These are phyloP conservation scores for Platysternon megacephalum DNA, from an alignment of 2,113 vertebrate genomes.

Conservation along the genomic window DNA sequence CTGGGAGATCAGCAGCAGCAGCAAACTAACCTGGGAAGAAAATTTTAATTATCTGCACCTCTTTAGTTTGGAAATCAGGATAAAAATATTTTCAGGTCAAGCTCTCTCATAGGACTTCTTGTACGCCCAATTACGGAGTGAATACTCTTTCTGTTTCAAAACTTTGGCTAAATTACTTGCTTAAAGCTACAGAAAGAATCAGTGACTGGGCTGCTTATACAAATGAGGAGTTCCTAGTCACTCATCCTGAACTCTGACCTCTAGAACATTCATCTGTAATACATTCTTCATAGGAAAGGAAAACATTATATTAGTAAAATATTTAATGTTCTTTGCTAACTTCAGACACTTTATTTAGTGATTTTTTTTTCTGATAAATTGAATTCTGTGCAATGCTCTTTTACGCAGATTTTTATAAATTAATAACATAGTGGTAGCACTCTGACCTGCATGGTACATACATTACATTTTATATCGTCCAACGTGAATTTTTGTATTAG, in stretches of 20 bases:
- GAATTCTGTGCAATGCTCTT: not conserved
- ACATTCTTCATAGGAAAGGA: not conserved
- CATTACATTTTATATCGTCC: not conserved
- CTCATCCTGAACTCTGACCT: not conserved
- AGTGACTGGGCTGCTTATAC: not conserved
- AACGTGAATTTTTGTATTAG: fast-evolving
- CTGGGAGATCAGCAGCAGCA: not conserved
- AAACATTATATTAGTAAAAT: not conserved
- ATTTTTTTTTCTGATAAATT: not conserved
- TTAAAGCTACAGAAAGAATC: not conserved
- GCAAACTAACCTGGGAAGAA: not conserved
- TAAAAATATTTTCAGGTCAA: not conserved
- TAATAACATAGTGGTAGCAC: not conserved
- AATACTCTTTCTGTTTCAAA: not conserved
- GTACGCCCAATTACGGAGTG: not conserved
- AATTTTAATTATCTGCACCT: not conserved
- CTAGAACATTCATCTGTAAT: not conserved
- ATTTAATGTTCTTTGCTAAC: not conserved
- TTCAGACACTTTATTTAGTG: not conserved
- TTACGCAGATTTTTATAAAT: not conserved
- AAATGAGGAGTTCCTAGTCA: not conserved
- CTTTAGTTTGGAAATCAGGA: not conserved
- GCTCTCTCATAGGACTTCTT: not conserved
- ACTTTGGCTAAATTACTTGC: not conserved
- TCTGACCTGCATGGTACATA: not conserved